Evolutionary conservation across 2,797 vertebrate genomes (phyloP), one percentile per base, ranked within the genome.

Genomic region (Pristis pectinata): DNA sequence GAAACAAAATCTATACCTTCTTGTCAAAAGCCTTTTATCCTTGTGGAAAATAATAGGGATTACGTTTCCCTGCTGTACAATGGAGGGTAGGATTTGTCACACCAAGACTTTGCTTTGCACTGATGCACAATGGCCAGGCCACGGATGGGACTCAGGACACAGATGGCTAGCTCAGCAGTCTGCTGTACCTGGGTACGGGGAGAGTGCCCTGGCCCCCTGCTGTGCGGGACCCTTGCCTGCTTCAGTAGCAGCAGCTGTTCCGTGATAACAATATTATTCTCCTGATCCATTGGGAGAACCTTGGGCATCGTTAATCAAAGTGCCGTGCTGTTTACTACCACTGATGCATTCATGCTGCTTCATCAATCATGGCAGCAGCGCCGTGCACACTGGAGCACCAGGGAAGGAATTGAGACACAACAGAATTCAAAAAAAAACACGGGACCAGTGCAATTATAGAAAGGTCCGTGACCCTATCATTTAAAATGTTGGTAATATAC

Each of bases 321-420:
- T 96, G 96, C 96, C 95, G 96, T 1, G 17, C 96, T 96, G 96
- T 96, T 97, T 96, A 96, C 96, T 94, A 27, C 95, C 96, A 95
- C 97, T 61, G 87, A 96, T 97, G 97, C 97, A 97, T 97, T 97
- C 94, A 95, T 97, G 96, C 97, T 96, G 96, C 97, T 97, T 98
- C 98, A 98, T 98, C 98, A 97, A 98, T 98, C 98, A 98, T 98
- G 98, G 98, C 98, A 95, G 97, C 97, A 97, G 97, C 96, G 94
- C 97, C 97, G 97, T 95, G 96, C 96, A 95, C 64, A 67, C 96
- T 97, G 96, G 96, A 96, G 96, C 93, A 97, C 96, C 96, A 96
- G 97, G 97, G 97, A 97, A 97, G 97, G 97, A 97, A 72, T 95
- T 97, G 96, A 96, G 95, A 98, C 97, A 98, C 96, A 96, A 95